phyloP scores from a whole-genome alignment of 2,797 vertebrate genomes.

The Masticophis lateralis region DNA sequence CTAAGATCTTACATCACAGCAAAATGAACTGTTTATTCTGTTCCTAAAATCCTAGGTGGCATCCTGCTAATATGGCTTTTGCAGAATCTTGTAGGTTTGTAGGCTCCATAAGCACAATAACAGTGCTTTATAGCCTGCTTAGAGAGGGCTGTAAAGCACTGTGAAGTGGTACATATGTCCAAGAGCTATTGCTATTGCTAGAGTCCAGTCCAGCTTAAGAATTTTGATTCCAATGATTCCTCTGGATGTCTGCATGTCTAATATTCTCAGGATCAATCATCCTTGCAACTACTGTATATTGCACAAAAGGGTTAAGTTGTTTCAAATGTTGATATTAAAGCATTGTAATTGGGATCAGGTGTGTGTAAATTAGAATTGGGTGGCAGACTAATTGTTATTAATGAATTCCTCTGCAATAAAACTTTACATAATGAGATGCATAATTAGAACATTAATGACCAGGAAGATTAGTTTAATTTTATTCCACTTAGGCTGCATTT shows the following conservation, averaged over 20 bases:
- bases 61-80: not conserved
- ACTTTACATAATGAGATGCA: constrained; percentile 68
- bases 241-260: not conserved
- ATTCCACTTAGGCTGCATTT: constrained; percentile 57
- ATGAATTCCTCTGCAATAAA: constrained; percentile 65
- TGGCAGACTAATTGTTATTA: constrained; percentile 64
- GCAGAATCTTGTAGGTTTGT: not conserved
- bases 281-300: not conserved
- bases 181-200: too few species aligned
- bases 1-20: not conserved
- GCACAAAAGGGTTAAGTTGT: constrained; percentile 46
- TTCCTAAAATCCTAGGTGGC: not conserved
- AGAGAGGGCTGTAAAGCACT: too few species aligned
- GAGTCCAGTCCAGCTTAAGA: not conserved
- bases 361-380: constrained; percentile 58
- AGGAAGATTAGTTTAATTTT: constrained; percentile 59
- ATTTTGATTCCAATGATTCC: not conserved
- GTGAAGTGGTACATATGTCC: too few species aligned
- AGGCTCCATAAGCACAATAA: not conserved
- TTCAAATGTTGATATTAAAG: constrained; percentile 60
- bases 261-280: not conserved
- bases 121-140: too few species aligned
- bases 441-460: constrained; percentile 70
- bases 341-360: constrained; percentile 65
- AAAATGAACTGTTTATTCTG: not conserved